These are phyloP conservation scores for Myotis daubentonii DNA, from an alignment of 2,797 vertebrate species.

Conservation along the genomic window DNA sequence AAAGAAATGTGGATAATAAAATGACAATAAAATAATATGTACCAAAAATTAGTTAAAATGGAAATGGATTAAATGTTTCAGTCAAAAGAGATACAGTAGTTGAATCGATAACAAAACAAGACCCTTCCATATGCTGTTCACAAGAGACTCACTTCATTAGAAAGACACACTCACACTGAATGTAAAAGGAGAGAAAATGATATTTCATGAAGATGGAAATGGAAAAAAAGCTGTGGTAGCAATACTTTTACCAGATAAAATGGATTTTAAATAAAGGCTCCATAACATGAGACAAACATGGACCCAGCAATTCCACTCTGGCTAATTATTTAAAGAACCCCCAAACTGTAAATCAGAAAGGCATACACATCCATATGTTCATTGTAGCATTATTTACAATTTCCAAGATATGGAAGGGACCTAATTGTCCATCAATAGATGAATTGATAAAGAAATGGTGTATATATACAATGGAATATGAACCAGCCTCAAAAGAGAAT, in stretches of 20 bases:
- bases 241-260: background rate
- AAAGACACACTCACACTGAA: background rate
- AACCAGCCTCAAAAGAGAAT: background rate
- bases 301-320: background rate
- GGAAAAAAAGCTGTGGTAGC: background rate
- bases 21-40: background rate
- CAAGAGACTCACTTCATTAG: background rate
- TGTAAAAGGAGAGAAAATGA: background rate
- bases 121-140: background rate
- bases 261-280: background rate
- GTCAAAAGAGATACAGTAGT: background rate
- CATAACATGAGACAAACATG: background rate
- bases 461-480: background rate
- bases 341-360: background rate
- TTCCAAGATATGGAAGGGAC: too few relatives aligned
- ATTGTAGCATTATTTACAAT: background rate
- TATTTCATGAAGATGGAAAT: background rate
- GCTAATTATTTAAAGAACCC: background rate
- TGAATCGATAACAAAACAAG: background rate
- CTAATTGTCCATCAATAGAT: background rate
- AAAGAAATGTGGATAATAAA: background rate
- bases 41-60: background rate
- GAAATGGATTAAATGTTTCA: background rate
- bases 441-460: background rate
- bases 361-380: background rate